phyloP scores from a whole-genome alignment of 1,140 invertebrate genomes.

The Diabrotica virgifera region DNA sequence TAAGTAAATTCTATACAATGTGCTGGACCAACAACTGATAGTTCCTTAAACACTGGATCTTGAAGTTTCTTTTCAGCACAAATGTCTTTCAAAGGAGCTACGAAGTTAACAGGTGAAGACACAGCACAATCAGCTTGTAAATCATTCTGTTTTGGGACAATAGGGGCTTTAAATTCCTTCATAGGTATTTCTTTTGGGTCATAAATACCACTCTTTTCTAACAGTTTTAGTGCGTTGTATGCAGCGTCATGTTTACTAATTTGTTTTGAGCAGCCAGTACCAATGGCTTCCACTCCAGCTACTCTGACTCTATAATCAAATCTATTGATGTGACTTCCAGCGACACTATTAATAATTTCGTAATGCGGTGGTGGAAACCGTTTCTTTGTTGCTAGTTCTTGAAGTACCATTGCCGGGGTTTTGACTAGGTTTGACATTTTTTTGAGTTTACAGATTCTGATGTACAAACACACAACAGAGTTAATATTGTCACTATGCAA shows the following conservation, averaged over 20 bases:
- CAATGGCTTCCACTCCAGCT: constrained; percentile 50
- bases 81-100: constrained; percentile 49
- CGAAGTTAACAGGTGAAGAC: constrained; percentile 57
- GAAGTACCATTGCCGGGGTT: constrained; percentile 69
- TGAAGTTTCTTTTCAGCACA: constrained; percentile 63
- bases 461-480: no score
- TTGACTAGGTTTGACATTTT: constrained; percentile 47
- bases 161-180: constrained; percentile 25
- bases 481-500: no score
- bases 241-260: constrained; percentile 41
- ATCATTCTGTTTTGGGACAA: constrained; percentile 38
- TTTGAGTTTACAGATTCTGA: no score
- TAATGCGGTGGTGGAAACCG: constrained; percentile 60
- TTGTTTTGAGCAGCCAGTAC: constrained; percentile 45
- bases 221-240: constrained; percentile 31
- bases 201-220: constrained; percentile 33
- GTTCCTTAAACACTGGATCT: constrained; percentile 60
- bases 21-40: constrained; percentile 66
- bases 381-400: constrained; percentile 67
- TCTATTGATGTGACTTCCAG: constrained; percentile 68
- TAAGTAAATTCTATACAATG: constrained; percentile 68
- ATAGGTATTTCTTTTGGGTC: constrained; percentile 27
- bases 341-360: constrained; percentile 54
- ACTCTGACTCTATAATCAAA: constrained; percentile 63
- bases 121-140: constrained; percentile 58